Evolutionary conservation across 1,140 invertebrate species (phyloP), one percentile per base, ranked within the genome.

Genomic region (Charaxes varanes): DNA sequence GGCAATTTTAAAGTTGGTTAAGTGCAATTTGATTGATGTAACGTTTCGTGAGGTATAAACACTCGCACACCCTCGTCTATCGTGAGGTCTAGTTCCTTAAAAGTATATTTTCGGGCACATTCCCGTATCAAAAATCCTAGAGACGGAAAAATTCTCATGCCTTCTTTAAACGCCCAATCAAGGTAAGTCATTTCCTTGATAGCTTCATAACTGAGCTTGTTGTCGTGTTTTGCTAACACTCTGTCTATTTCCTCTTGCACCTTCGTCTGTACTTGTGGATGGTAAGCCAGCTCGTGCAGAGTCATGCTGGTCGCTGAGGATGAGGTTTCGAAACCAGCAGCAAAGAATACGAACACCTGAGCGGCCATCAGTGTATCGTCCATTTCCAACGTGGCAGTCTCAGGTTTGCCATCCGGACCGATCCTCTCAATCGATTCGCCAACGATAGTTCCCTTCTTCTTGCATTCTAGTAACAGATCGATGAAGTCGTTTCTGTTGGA

Each of bases 211-310:
- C n/a, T n/a, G n/a, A n/a, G n/a, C n/a, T n/a, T n/a, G n/a, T n/a
- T n/a, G n/a, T n/a, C n/a, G n/a, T n/a, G n/a, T n/a, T n/a, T n/a
- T n/a, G n/a, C n/a, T n/a, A n/a, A n/a, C n/a, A n/a, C n/a, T n/a
- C n/a, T n/a, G n/a, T n/a, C n/a, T n/a, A n/a, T n/a, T n/a, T n/a
- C n/a, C n/a, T n/a, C n/a, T n/a, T n/a, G n/a, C n/a, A 89, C 51
- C 55, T 79, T 84, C 1, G 85, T 65, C 55, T 92, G 90, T 6
- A 87, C 67, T 1, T 88, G 84, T 1, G 80, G 84, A 58, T 90
- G 67, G 10, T 67, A 56, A 0, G 89, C 87, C 6, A 92, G 68
- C 43, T 86, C 72, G 49, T 88, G 88, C 1, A 86, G 38, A 0
- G 83, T 67, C 42, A 80, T 87, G 12, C n/a, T n/a, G n/a, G n/a